Evolutionary conservation across 1,140 invertebrate species (phyloP).

Genomic region (Zophobas morio): DNA sequence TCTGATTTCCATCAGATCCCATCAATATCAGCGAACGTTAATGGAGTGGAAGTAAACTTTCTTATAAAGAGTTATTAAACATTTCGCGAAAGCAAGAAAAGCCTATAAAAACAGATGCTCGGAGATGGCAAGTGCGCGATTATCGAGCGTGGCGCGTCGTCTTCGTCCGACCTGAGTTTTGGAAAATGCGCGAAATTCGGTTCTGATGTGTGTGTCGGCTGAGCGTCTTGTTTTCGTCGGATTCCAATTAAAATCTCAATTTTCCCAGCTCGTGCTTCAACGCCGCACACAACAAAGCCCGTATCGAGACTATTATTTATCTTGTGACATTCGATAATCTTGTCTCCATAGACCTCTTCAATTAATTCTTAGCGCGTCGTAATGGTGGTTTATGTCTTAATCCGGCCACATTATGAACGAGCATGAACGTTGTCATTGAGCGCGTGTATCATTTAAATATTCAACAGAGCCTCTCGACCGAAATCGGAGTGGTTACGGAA

Average conservation of each 20-base stretch:
- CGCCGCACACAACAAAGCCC: constrained; percentile 23
- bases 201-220: background rate
- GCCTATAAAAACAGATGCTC: constrained; percentile 37
- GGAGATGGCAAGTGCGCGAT: constrained; percentile 11
- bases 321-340: constrained; percentile 47
- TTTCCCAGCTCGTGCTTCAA: constrained; percentile 8
- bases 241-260: constrained; percentile 37
- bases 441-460: constrained; percentile 39
- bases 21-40: constrained; percentile 41
- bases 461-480: constrained; percentile 18
- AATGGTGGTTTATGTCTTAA: constrained; percentile 51
- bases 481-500: constrained; percentile 27
- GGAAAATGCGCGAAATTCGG: background rate
- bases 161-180: background rate
- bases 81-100: constrained; percentile 42
- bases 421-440: constrained; percentile 51
- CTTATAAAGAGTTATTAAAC: constrained; percentile 42
- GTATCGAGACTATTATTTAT: constrained; percentile 45
- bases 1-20: constrained; percentile 44
- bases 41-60: constrained; percentile 46
- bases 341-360: constrained; percentile 47
- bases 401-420: constrained; percentile 45
- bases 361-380: constrained; percentile 52
- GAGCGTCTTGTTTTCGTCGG: constrained; percentile 13
- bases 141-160: constrained; percentile 3